These are phyloP conservation scores for Corythaeola cristata DNA, from an alignment of 2,113 vertebrate genomes.

Conservation along the genomic window DNA sequence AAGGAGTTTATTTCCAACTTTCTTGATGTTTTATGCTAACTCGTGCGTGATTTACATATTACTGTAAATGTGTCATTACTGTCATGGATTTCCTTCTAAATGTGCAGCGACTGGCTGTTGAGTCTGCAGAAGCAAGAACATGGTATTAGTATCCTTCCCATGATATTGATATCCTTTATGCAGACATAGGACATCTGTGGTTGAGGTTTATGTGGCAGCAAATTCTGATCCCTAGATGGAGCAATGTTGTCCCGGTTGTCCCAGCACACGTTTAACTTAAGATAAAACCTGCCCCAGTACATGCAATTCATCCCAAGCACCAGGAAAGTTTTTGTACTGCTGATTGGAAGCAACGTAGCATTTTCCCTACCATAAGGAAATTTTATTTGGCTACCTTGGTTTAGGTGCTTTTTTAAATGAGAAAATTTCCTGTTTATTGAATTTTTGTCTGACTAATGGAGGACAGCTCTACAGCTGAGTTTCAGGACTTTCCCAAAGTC, in stretches of 20 bases:
- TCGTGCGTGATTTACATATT: background rate
- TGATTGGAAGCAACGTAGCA: background rate
- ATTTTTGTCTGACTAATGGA: slow-evolving; percentile 31
- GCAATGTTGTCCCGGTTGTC: background rate
- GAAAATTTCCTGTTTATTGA: slow-evolving; percentile 62
- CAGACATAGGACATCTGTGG: background rate
- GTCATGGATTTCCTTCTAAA: background rate
- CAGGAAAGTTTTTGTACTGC: fast-evolving
- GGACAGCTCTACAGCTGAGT: background rate
- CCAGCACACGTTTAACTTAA: background rate
- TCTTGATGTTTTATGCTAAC: slow-evolving; percentile 32
- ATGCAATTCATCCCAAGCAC: background rate
- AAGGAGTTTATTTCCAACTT: background rate
- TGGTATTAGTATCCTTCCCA: background rate
- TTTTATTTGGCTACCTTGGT: background rate
- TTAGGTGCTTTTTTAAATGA: slow-evolving; percentile 54
- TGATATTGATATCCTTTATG: background rate
- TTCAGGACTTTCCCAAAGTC: slow-evolving; percentile 42
- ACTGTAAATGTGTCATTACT: background rate
- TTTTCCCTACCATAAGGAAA: background rate
- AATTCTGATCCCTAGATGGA: background rate
- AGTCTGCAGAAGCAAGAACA: background rate
- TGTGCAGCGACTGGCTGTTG: background rate
- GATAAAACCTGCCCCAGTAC: background rate
- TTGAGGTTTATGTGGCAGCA: background rate